Conservation (phyloP, 1,140 invertebrate species). For the Cyclargus thomasi region DNA sequence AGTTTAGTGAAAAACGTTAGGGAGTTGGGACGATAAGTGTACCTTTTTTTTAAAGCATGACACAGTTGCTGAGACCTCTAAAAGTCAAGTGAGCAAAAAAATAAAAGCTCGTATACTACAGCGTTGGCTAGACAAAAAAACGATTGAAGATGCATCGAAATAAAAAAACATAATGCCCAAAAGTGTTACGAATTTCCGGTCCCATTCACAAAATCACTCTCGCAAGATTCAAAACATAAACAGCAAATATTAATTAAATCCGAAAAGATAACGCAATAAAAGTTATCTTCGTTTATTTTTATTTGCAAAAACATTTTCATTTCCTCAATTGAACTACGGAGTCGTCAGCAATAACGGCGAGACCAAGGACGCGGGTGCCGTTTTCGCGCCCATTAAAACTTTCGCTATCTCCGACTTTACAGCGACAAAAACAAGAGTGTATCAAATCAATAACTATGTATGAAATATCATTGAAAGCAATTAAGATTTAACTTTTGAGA, state of each 20-base stretch:
- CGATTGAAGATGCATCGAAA: background rate
- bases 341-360: background rate
- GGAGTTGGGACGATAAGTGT: too few species aligned
- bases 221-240: background rate
- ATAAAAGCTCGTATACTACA: too few species aligned
- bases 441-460: constrained; percentile 11
- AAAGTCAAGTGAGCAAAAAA: too few species aligned
- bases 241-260: background rate
- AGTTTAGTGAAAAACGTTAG: too few species aligned
- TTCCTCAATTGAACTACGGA: background rate
- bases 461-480: background rate
- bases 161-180: background rate
- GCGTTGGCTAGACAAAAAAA: too few species aligned
- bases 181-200: background rate
- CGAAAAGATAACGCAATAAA: constrained; percentile 1
- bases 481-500: background rate
- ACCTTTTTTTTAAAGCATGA: too few species aligned
- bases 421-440: constrained; percentile 11
- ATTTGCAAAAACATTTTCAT: background rate
- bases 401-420: constrained; percentile 5
- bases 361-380: constrained; percentile 3
- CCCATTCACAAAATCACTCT: background rate
- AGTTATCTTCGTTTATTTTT: background rate
- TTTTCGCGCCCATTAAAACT: constrained; percentile 10
- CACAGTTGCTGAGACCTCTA: too few species aligned